Conservation (phyloP, 2,888 invertebrate genomes). For the Brachycybe producta region DNA sequence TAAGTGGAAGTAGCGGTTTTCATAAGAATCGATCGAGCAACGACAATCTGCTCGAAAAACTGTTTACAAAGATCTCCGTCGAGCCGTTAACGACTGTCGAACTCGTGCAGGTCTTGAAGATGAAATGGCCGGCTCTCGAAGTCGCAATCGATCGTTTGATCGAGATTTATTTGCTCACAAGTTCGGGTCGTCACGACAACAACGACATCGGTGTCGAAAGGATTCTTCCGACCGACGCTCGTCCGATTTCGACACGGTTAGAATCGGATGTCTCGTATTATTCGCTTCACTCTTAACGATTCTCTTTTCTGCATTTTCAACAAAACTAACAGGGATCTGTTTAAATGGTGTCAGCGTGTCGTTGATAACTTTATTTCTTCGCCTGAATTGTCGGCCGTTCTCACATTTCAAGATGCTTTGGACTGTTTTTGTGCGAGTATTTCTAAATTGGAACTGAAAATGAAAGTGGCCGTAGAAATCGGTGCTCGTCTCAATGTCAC, state of each 20-base stretch:
- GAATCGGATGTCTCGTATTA: neutral
- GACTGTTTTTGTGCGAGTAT: slow-evolving; percentile 81
- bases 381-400: slow-evolving; percentile 23
- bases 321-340: slow-evolving; percentile 59
- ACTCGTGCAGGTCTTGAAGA: slow-evolving; percentile 54
- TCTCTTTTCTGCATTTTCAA: neutral
- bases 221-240: slow-evolving; percentile 28
- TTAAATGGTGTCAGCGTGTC: slow-evolving; percentile 79
- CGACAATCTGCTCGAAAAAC: slow-evolving; percentile 59
- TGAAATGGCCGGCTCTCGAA: slow-evolving; percentile 53
- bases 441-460: slow-evolving; percentile 40
- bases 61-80: slow-evolving; percentile 66
- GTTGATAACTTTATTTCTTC: slow-evolving; percentile 58
- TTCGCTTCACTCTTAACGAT: neutral
- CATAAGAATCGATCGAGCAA: slow-evolving; percentile 43
- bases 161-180: slow-evolving; percentile 68
- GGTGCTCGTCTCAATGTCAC: slow-evolving; percentile 69
- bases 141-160: slow-evolving; percentile 63
- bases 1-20: slow-evolving; percentile 3
- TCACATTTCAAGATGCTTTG: slow-evolving; percentile 69
- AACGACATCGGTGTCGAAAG: slow-evolving; percentile 23
- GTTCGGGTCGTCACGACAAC: slow-evolving; percentile 48
- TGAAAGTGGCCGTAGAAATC: slow-evolving; percentile 56
- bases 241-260: slow-evolving; percentile 34
- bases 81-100: slow-evolving; percentile 64